Evolutionary conservation across 2,888 invertebrate species (phyloP), one percentile per base, ranked within the genome.

Genomic region (Drosophila dives): DNA sequence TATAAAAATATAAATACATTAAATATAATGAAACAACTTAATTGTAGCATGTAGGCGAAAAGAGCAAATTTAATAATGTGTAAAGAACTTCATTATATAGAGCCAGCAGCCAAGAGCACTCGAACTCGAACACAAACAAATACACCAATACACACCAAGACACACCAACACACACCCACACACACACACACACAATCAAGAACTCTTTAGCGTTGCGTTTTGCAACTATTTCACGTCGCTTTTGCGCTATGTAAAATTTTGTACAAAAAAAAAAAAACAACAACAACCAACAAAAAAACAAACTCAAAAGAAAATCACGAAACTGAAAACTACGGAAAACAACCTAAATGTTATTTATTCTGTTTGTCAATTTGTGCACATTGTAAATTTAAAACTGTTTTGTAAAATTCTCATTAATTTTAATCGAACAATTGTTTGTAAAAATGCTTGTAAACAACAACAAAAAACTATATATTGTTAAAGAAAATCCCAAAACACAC

Each of bases 161-260:
- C n/a, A 68, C 55, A 59, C 51, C 58, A 53, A 50, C 50, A 64
- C 32, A 59, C 17, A 49, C 32, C 56, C 10, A 56, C 17, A 64
- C 32, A 67, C 40, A 64, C 48, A 61, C 65, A 64, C 51, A 70
- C 73, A 69, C 53, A 64, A 76, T 70, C 56, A 72, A 72, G 61
- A 64, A 83, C 81, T 85, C 76, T 85, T 87, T 82, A 82, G 71
- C 76, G 64, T 75, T 77, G 80, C 76, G 63, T 76, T 80, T 75
- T 80, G 80, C 80, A 80, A 66, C 73, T 67, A 62, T 80, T 83
- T 86, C 80, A 82, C 83, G 80, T 87, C 85, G 83, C 83, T 86
- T 86, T 86, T 86, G 89, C 90, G 90, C 86, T 83, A 77, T 86
- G 90, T 86, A 86, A 86, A 88, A 88, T 83, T 81, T 86, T 88